Percentiles rank a stretch among this genome's conserved stretches.
These are phyloP conservation scores for Sinodicranocentrus sp. DNA, from an alignment of 2,888 invertebrate species.

Conservation along the genomic window DNA sequence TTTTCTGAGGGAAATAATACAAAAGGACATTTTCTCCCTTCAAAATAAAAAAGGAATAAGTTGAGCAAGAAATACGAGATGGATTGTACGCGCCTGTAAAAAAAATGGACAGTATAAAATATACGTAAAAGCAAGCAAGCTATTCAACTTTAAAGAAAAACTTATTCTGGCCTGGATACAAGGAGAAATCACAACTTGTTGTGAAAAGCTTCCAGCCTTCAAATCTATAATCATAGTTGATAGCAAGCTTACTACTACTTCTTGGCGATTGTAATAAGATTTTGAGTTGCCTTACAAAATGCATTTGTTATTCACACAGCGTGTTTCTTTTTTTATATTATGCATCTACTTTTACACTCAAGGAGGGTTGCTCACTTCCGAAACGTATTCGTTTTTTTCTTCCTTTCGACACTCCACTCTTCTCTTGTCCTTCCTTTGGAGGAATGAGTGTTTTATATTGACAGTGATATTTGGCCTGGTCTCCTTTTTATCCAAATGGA, in stretches of 20 bases:
- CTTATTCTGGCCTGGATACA: not conserved
- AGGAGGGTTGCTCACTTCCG: conserved; percentile 5
- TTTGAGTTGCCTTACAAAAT: no score
- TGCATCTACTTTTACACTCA: conserved; percentile 20
- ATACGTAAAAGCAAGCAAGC: not conserved
- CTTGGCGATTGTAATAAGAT: not conserved
- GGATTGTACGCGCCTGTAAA: not conserved
- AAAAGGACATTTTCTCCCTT: not conserved
- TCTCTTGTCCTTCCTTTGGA: conserved; percentile 14
- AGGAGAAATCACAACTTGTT: not conserved
- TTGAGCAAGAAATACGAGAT: not conserved
- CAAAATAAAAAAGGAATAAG: no score
- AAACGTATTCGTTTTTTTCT: conserved; percentile 14
- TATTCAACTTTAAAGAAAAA: not conserved
- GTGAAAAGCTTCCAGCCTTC: not conserved
- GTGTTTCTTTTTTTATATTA: conserved; percentile 14
- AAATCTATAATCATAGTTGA: conserved; percentile 16
- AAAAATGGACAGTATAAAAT: not conserved
- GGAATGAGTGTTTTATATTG: conserved; percentile 52
- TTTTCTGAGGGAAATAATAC: not conserved
- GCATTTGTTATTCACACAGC: conserved; percentile 32
- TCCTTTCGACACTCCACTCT: not conserved
- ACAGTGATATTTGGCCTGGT: conserved; percentile 28
- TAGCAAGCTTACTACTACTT: conserved; percentile 1
- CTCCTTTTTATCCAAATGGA: not conserved